phyloP scores from a whole-genome alignment of 2,113 vertebrate species.

The Ammodytes dubius region DNA sequence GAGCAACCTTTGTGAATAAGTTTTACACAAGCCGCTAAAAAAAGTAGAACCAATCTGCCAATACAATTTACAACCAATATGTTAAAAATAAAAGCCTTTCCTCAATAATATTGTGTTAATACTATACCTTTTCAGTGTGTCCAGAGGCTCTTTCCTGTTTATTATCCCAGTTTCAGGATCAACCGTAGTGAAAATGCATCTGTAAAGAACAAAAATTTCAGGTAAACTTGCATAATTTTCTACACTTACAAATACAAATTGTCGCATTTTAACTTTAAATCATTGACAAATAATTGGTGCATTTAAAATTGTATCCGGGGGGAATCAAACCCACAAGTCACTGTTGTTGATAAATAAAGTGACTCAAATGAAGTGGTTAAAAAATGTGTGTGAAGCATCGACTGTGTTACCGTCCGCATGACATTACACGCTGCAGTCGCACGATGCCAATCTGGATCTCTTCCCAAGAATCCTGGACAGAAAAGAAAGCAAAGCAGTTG shows the following conservation, averaged over 20 bases:
- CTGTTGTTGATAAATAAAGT: constrained; percentile 7
- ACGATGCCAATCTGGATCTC: constrained; percentile 90
- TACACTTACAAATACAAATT: not conserved
- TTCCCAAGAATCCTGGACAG: constrained; percentile 92
- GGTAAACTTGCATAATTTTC: not conserved
- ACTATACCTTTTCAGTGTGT: constrained; percentile 92
- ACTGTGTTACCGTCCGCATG: constrained; percentile 90
- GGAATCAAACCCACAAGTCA: not conserved
- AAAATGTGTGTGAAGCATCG: constrained; percentile 1
- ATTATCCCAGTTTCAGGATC: constrained; percentile 94
- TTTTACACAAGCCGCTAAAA: not conserved
- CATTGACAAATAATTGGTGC: not conserved
- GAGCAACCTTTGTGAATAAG: not conserved
- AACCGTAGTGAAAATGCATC: constrained; percentile 93
- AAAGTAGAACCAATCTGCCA: not conserved
- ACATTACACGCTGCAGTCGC: constrained; percentile 87
- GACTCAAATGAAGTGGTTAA: constrained; percentile 7
- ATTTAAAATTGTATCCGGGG: not conserved
- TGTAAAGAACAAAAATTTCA: constrained; percentile 60
- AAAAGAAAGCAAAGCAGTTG: constrained; percentile 56
- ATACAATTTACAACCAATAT: not conserved
- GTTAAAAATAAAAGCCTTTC: not conserved
- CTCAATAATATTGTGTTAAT: fast-evolving
- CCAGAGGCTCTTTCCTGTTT: constrained; percentile 91
- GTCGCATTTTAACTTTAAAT: not conserved